Evolutionary conservation across 2,797 vertebrate species (phyloP), one percentile per base, ranked within the genome.

Genomic region (Champsocephalus gunnari): DNA sequence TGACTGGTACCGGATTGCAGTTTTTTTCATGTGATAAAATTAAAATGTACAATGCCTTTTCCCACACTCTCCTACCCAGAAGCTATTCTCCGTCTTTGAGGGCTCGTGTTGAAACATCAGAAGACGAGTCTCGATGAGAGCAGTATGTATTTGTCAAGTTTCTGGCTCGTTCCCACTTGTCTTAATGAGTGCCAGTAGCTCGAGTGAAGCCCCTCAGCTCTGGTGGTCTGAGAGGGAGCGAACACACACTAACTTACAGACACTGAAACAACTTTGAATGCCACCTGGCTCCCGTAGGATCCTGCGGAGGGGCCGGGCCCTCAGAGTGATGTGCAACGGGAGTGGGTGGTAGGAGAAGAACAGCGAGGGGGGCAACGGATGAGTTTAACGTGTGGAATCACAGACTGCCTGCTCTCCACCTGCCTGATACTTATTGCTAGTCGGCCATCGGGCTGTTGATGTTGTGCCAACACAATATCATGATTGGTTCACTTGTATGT

Each of bases 371-470:
- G 57, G 50, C 19, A 66, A 44, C 45, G n/a, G n/a, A 65, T 24
- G 48, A 28, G 70, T 75, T 47, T 50, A 64, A 64, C 10, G 61
- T 80, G 60, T 12, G 34, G 57, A 62, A 75, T 66, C 77, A 68
- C 19, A 72, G 45, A 73, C 34, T 66, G 50, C 82, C 73, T 41
- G 57, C 59, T 80, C 70, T 82, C 84, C 84, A 88, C 86, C 89
- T 89, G 79, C 82, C 76, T 10, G 13, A 65, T 80, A 76, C 76
- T 89, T 87, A 73, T 68, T 60, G 47, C 68, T 93, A 91, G 93
- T 90, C 88, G 84, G 82, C 77, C 80, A 55, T 87, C 78, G 77
- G 63, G 62, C 81, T 74, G 57, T 75, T 86, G 83, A 80, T 50
- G 67, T 41, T 6, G 19, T 71, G 87, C 90, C 90, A 92, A 58